Evolutionary conservation across 2,113 vertebrate species (phyloP), one percentile per base, ranked within the genome.

Genomic region (Lagopus muta): DNA sequence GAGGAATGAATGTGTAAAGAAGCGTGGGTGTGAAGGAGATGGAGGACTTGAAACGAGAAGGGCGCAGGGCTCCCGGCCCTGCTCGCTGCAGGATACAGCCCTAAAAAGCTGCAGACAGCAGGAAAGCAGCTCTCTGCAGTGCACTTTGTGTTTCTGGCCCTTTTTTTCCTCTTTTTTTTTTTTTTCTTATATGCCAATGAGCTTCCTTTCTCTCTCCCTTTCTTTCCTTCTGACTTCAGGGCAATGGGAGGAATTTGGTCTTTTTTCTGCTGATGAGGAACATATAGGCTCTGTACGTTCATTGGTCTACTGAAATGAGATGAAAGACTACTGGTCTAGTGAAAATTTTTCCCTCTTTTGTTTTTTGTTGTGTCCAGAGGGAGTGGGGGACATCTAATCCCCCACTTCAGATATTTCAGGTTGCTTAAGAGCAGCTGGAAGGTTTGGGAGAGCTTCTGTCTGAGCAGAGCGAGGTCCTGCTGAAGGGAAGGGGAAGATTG

Each of bases 401-500:
- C 4, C 21, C 57, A 25, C 47, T 19, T 67, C 11, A 12, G 86
- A 38, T 74, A 78, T 88, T 91, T 86, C 8, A 30, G 58, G 30
- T 78, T 80, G 92, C 65, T 66, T 45, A 24, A 1, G 16, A 93
- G 85, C 92, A 81, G 88, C 36, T 71, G 88, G 82, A 91, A 93
- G 76, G 73, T 5, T 66, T 2, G 4, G 71, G 43, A 82, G 69
- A 47, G 45, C 10, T 1, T 0, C 88, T 58, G 48, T 57, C 45
- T 86, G 87, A 57, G 72, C 81, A 48, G 55, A 86, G 70, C 0
- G 7, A 55, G 84, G 43, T 78, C 55, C 72, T 45, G 72, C 75
- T 15, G 36, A 94, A 87, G 78, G 77, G 77, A 87, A 90, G 94
- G 82, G 92, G 55, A 50, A 77, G 95, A 91, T 89, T 89, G 81